Evolutionary conservation across 2,888 invertebrate genomes (phyloP).

Genomic region (Dysmachus trigonus): DNA sequence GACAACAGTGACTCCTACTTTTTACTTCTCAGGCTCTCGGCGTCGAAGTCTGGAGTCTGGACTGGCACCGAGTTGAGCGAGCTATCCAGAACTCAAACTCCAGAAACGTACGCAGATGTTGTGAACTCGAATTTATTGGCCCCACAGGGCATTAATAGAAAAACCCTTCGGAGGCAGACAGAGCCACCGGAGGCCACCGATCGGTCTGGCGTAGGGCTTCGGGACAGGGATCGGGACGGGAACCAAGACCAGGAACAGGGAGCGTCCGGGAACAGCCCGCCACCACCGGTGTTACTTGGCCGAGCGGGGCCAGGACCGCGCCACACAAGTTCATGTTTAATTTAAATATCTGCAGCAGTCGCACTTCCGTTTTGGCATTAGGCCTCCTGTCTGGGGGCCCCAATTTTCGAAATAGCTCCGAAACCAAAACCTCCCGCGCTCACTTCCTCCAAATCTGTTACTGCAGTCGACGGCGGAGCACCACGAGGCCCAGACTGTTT

Average conservation of each 20-base stretch:
- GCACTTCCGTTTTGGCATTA: constrained; percentile 34
- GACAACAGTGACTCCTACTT: constrained; percentile 22
- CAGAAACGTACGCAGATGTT: constrained; percentile 33
- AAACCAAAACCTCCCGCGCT: not conserved
- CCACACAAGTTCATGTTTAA: constrained; percentile 35
- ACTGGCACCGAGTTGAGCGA: not conserved
- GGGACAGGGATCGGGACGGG: not conserved
- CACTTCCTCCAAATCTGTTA: not conserved
- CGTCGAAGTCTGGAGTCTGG: not conserved
- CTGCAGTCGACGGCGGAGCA: not conserved
- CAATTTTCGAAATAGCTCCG: not conserved
- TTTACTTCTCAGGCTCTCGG: not conserved
- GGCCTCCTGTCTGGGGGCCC: constrained; percentile 17
- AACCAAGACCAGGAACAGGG: not conserved
- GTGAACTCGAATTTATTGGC: constrained; percentile 31
- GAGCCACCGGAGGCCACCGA: not conserved
- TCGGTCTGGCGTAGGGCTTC: not conserved
- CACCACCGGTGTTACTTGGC: not conserved
- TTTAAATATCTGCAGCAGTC: constrained; percentile 42
- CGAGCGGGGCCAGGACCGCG: not conserved
- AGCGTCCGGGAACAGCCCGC: not conserved
- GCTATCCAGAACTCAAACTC: not conserved
- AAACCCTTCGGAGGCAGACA: constrained; percentile 4
- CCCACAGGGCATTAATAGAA: constrained; percentile 33
- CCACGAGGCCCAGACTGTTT: not conserved